Evolutionary conservation across 2,797 vertebrate species (phyloP), one percentile per base, ranked within the genome.

Genomic region (Cossypha dichroa): DNA sequence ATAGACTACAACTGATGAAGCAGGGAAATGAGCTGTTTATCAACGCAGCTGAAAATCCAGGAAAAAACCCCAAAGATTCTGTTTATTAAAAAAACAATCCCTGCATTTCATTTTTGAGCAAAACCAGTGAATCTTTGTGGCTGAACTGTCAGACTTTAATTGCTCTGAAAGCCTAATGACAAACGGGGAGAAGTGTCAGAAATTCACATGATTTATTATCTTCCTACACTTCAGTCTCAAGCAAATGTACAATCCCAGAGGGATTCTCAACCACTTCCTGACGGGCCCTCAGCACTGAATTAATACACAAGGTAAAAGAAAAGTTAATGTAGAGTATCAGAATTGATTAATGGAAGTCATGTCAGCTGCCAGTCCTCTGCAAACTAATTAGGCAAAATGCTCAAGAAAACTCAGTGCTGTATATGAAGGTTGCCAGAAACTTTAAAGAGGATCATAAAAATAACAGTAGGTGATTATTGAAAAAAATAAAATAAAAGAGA

Each of bases 331-430:
- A 93, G 94, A 70, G 89, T 90, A 96, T 95, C 92, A 96, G 93
- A 97, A 95, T 87, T 98, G 96, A 98, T 98, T 97, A 97, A 97
- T 94, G 70, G 94, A 96, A 96, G 96, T 86, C 96, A 94, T 97
- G 96, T 97, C 96, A 84, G 77, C 97, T 94, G 78, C 98, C 97
- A 98, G 68, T 97, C 88, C 97, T 95, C 95, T 92, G 91, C 75
- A 97, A 98, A 97, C 95, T 98, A 98, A 98, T 98, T 98, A 98
- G 93, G 68, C 49, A 74, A 94, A 97, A 98, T 92, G 95, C 93
- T 97, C 93, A 91, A 85, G 96, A 76, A 97, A 98, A 97, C 97
- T 98, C 93, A n/a, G 93, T 91, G 96, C 58, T 84, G 58, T 78
- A 75, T 93, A 93, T 86, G 91, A 97, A 94, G 52, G 46, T 78